These are phyloP conservation scores for Heterotis niloticus DNA, from an alignment of 2,113 vertebrate species.

Conservation along the genomic window DNA sequence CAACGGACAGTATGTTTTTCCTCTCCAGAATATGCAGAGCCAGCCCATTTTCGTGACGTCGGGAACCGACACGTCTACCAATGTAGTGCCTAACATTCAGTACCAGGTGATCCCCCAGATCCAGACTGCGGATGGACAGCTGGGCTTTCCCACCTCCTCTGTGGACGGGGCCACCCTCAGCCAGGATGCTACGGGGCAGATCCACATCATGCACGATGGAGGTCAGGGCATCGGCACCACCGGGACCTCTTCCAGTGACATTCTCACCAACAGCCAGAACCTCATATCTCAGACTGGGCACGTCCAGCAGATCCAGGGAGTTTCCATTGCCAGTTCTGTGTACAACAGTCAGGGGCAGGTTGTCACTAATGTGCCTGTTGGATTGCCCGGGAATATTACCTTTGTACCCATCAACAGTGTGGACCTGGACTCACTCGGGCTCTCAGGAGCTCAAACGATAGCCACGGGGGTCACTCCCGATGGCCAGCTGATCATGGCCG, in stretches of 20 bases:
- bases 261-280: slow-evolving; percentile 79
- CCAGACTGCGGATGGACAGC: slow-evolving; percentile 91
- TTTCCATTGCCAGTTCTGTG: slow-evolving; percentile 85
- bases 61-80: slow-evolving; percentile 85
- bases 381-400: slow-evolving; percentile 95
- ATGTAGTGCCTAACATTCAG: slow-evolving; percentile 94
- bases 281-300: slow-evolving; percentile 92
- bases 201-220: slow-evolving; percentile 92
- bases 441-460: slow-evolving; percentile 93
- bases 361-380: slow-evolving; percentile 94
- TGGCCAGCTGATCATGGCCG: slow-evolving; percentile 88
- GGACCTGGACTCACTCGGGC: slow-evolving; percentile 94
- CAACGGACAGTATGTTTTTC: slow-evolving; percentile 97
- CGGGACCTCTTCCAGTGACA: slow-evolving; percentile 76
- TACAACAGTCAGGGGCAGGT: slow-evolving; percentile 95
- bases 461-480: slow-evolving; percentile 93
- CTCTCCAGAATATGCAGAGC: slow-evolving; percentile 94
- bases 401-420: slow-evolving; percentile 98
- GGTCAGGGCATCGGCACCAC: slow-evolving; percentile 84
- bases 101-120: slow-evolving; percentile 99
- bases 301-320: slow-evolving; percentile 88
- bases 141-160: slow-evolving; percentile 86
- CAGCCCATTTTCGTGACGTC: slow-evolving; percentile 94
- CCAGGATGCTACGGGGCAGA: slow-evolving; percentile 87
- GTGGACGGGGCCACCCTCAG: slow-evolving; percentile 81